Evolutionary conservation across 1,140 invertebrate species (phyloP).

Genomic region (Heliconius congener): DNA sequence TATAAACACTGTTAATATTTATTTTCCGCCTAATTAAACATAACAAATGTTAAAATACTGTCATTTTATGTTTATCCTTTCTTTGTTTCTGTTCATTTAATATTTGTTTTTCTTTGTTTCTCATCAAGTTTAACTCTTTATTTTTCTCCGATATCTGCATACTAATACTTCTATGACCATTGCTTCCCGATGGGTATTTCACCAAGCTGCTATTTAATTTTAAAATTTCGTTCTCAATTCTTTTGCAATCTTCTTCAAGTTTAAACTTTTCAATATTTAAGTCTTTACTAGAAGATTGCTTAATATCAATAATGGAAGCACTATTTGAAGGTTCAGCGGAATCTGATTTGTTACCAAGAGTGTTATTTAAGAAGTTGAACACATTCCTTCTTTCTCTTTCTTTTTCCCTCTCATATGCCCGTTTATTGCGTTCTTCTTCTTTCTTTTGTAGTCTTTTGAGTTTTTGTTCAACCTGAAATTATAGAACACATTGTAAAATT

Average conservation of each 20-base stretch:
- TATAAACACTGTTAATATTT: not conserved
- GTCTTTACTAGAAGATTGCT: constrained; percentile 84
- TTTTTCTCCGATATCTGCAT: constrained; percentile 84
- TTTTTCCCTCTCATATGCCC: constrained; percentile 83
- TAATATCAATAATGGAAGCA: constrained; percentile 68
- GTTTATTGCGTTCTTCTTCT: constrained; percentile 83
- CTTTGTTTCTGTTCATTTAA: constrained; percentile 86
- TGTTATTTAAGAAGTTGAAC: constrained; percentile 92
- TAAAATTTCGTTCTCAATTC: constrained; percentile 85
- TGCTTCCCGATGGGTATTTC: constrained; percentile 83
- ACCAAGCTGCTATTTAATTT: constrained; percentile 85
- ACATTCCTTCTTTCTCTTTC: constrained; percentile 84
- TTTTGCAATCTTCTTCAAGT: constrained; percentile 87
- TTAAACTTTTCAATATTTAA: constrained; percentile 89
- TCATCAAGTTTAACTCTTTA: constrained; percentile 83
- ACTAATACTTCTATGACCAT: constrained; percentile 82
- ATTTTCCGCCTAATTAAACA: not conserved
- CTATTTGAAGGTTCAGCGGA: constrained; percentile 42
- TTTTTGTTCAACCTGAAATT: constrained; percentile 86
- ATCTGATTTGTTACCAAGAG: constrained; percentile 76
- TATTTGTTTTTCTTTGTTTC: constrained; percentile 84
- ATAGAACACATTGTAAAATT: too few species aligned
- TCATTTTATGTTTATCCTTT: constrained; percentile 82
- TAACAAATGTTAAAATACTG: constrained; percentile 62
- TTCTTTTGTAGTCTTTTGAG: constrained; percentile 85